Evolutionary conservation across 2,113 vertebrate species (phyloP), one percentile per base, ranked within the genome.

Genomic region (Corynorhinus townsendii): DNA sequence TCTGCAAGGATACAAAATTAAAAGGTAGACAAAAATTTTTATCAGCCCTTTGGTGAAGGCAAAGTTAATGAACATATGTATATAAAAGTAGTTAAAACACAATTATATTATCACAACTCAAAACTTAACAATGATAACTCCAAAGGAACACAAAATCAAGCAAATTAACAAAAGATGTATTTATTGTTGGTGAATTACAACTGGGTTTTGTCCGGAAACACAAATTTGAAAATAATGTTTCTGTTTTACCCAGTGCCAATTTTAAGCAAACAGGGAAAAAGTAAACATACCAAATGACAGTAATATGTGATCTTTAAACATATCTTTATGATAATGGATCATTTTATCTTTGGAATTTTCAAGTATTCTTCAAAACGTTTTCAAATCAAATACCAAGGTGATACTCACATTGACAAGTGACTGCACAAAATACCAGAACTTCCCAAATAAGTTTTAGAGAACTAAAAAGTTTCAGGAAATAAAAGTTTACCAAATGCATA

Each of bases 241-340:
- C 35, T 79, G 62, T 95, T 95, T 95, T 92, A 94, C 96, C 96
- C 96, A 97, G 17, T 97, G 97, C 96, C 96, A 97, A 97, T 97
- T 97, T 95, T 97, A 97, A 97, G 96, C 96, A 97, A 94, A 92
- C 7, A 56, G 14, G 38, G 40, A 82, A 93, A 96, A 96, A 59
- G 38, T 62, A 95, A 96, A 94, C 11, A 89, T 33, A 90, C 11
- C n/a, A 91, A 71, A 86, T 35, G 17, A 83, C 43, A 87, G 17
- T 77, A 28, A 81, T 47, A 83, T n/a, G 4, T 82, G 38, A 87
- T 40, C 71, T 84, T 95, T 68, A 82, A 95, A 93, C 80, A 76
- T n/a, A 97, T 43, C 66, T 89, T 69, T 93, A 54, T 24, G 15
- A 85, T 68, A 88, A 92, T 0, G 4, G 35, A 45, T 80, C 68